phyloP scores from a whole-genome alignment of 2,888 invertebrate species.

The Orthonychiurus folsomi region DNA sequence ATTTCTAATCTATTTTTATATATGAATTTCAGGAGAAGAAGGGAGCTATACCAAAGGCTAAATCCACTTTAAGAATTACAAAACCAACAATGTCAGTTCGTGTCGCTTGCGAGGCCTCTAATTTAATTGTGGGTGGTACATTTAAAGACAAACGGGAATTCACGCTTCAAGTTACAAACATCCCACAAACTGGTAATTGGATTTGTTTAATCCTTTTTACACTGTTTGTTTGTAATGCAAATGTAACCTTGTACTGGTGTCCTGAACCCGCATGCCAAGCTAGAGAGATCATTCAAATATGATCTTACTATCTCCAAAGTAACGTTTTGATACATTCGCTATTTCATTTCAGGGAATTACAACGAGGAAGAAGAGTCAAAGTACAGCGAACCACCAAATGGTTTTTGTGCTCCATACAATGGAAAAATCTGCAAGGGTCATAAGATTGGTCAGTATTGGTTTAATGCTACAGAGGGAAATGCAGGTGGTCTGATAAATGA shows the following conservation, averaged over 20 bases:
- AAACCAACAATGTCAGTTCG: conserved; percentile 37
- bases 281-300: too few species aligned
- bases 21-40: conserved; percentile 15
- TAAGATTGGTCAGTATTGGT: conserved; percentile 60
- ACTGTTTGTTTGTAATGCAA: not conserved
- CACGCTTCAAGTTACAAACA: conserved; percentile 37
- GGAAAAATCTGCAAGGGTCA: conserved; percentile 61
- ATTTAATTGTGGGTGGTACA: conserved; percentile 22
- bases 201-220: not conserved
- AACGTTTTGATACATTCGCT: not conserved
- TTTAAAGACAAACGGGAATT: conserved; percentile 27
- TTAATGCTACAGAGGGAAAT: conserved; percentile 57
- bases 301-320: too few species aligned
- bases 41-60: conserved; percentile 35
- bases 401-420: conserved; percentile 79
- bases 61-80: conserved; percentile 35
- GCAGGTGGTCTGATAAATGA: conserved; percentile 71
- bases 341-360: conserved; percentile 13
- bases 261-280: too few species aligned
- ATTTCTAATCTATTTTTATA: conserved; percentile 12
- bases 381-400: conserved; percentile 44
- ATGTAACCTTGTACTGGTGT: too few species aligned
- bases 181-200: conserved; percentile 21
- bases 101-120: conserved; percentile 36
- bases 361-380: conserved; percentile 33